Evolutionary conservation across 2,113 vertebrate species (phyloP), one percentile per base, ranked within the genome.

Genomic region (Isurus oxyrinchus): DNA sequence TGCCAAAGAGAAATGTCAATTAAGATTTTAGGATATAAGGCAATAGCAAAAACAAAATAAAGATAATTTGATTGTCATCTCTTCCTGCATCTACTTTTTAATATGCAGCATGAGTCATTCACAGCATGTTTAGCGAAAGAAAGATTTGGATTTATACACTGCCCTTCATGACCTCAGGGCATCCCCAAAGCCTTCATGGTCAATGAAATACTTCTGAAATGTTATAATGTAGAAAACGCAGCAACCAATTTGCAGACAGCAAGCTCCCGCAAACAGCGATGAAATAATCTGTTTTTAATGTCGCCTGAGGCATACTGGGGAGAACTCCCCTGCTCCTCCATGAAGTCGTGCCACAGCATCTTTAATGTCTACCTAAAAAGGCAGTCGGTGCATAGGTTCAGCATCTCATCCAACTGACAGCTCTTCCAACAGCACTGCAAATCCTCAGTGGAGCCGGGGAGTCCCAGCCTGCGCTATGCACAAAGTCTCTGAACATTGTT

Each of bases 1-100:
- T 94, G 90, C 90, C 90, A 94, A 94, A 63, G 35, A 94, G 90
- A 94, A 21, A 94, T 94, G 7, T 49, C 90, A 94, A 94, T 94
- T 94, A 94, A 40, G 59, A 63, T 94, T 61, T 66, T 94, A 40
- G 59, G 90, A 63, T 94, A 61, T 91, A 91, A 61, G 40, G 90
- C 19, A 66, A 59, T 91, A 91, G 27, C 88, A 94, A 40, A 35
- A 40, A n/a, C 13, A 94, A 94, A 94, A 63, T 23, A 61, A 94
- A 94, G 59, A 94, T 63, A 40, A 94, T 94, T 61, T 94, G 21
- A 63, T 94, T 94, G 90, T 63, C 90, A 40, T 94, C 35, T 40
- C 59, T 19, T 94, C 59, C 90, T n/a, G 25, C 57, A 66, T 63
- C 59, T 59, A 94, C 66, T 63, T 84, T 55, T 94, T 94, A 94